Percentiles rank a stretch among this genome's conserved stretches.
These are phyloP conservation scores for Galbula dea DNA, from an alignment of 2,113 vertebrate genomes.

Conservation along the genomic window DNA sequence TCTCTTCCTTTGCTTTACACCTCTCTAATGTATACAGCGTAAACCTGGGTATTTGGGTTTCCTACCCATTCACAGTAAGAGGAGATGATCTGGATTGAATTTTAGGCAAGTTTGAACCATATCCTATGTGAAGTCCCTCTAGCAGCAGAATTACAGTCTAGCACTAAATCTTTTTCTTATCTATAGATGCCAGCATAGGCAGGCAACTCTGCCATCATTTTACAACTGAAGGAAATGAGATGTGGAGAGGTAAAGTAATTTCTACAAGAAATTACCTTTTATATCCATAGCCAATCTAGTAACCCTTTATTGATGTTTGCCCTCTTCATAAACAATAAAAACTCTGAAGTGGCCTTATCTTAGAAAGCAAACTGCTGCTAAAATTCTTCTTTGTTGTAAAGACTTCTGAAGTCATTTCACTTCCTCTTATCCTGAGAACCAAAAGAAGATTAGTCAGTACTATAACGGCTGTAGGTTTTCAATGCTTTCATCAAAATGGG, in stretches of 20 bases:
- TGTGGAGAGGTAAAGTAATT: background rate
- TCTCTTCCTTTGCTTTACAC: background rate
- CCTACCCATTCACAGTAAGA: background rate
- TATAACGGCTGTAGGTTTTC: background rate
- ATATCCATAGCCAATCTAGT: background rate
- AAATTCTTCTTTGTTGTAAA: conserved; percentile 1
- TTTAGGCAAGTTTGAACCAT: background rate
- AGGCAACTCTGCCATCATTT: background rate
- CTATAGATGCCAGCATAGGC: background rate
- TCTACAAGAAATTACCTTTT: background rate
- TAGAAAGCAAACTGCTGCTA: conserved; percentile 16
- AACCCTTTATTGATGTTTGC: conserved; percentile 11
- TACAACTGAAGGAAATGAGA: conserved; percentile 5
- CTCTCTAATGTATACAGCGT: background rate
- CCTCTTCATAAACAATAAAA: background rate
- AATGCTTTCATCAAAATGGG: background rate
- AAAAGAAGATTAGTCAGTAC: background rate
- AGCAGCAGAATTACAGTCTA: background rate
- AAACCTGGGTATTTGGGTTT: background rate
- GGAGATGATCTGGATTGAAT: background rate
- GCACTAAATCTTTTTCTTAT: conserved; percentile 12
- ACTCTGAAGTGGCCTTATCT: conserved; percentile 19
- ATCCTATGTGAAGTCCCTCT: background rate
- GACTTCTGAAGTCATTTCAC: conserved; percentile 1
- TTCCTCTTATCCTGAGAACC: conserved; percentile 6